phyloP scores from a whole-genome alignment of 2,113 vertebrate genomes.

The Mobula hypostoma region DNA sequence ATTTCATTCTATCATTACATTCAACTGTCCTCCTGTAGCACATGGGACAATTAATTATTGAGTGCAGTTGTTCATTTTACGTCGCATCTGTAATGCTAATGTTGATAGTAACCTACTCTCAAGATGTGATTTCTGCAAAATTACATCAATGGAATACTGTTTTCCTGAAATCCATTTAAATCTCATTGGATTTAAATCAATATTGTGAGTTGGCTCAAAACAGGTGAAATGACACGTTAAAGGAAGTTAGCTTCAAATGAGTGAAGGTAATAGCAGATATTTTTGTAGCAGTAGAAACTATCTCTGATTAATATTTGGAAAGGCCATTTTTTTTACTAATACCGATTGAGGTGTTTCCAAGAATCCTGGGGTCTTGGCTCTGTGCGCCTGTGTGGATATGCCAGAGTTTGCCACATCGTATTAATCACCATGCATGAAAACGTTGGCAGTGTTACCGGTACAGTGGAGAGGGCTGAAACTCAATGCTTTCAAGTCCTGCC shows the following conservation, averaged over 20 bases:
- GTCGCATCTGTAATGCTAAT: not conserved
- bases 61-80: not conserved
- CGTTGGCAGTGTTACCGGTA: not conserved
- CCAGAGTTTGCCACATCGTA: constrained; percentile 26
- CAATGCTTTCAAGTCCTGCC: constrained; percentile 29
- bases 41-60: not conserved
- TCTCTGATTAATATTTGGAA: not conserved
- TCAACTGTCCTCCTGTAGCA: not conserved
- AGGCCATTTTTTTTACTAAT: not conserved
- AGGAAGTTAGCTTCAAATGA: not conserved
- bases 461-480: not conserved
- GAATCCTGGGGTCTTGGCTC: constrained; percentile 15
- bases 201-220: not conserved
- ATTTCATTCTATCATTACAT: not conserved
- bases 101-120: not conserved
- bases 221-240: not conserved
- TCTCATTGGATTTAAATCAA: not conserved
- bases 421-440: constrained; percentile 31
- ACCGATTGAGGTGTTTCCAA: constrained; percentile 8
- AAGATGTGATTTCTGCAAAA: not conserved
- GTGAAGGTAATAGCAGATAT: not conserved
- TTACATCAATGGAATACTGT: not conserved
- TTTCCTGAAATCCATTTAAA: not conserved
- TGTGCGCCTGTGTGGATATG: not conserved
- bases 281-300: not conserved